Evolutionary conservation across 2,113 vertebrate genomes (phyloP).

Genomic region (Archilochus colubris): DNA sequence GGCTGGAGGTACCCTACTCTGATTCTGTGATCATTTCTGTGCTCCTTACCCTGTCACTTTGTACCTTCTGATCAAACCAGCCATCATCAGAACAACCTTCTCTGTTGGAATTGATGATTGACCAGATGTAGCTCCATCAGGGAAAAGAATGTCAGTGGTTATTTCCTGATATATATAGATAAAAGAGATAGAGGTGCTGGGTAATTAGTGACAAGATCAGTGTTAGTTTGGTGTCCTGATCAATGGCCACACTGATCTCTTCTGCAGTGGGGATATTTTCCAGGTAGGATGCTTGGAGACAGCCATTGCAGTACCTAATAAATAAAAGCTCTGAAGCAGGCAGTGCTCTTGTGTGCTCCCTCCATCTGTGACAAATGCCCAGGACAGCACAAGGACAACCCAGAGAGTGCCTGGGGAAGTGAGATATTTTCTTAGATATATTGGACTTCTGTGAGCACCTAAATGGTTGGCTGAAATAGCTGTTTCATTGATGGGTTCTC

Average conservation of each 20-base stretch:
- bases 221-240: background rate
- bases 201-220: background rate
- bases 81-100: fast-evolving
- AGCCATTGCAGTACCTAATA: background rate
- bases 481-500: background rate
- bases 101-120: background rate
- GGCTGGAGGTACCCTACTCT: fast-evolving
- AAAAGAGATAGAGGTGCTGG: background rate
- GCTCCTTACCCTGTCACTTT: background rate
- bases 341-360: background rate
- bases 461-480: background rate
- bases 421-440: background rate
- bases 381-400: background rate
- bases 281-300: background rate
- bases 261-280: background rate
- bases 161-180: background rate
- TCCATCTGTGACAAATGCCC: background rate
- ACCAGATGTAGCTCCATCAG: background rate
- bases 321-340: background rate
- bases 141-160: background rate
- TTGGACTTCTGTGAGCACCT: background rate
- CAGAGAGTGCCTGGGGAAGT: background rate
- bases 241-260: background rate
- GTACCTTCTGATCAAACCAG: background rate
- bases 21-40: background rate